Evolutionary conservation across 2,888 invertebrate genomes (phyloP).

Genomic region (Kuschelorhynchus macadamiae): DNA sequence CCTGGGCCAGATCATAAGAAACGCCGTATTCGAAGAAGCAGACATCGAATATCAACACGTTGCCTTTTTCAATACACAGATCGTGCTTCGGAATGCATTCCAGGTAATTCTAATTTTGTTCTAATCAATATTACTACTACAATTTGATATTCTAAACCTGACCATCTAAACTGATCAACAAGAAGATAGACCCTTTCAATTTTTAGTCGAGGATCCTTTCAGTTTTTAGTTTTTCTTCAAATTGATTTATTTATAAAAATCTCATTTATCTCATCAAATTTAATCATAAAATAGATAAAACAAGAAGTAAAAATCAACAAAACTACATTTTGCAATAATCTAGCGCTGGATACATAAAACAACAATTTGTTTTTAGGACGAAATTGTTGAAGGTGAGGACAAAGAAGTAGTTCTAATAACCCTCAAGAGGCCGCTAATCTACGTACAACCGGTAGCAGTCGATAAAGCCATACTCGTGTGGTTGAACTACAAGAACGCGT

Average conservation of each 20-base stretch:
- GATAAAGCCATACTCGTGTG: conserved; percentile 99
- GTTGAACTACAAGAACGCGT: conserved; percentile 99
- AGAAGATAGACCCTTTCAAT: too few species aligned
- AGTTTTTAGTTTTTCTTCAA: too few species aligned
- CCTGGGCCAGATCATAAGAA: conserved; percentile 93
- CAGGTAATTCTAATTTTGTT: conserved; percentile 58
- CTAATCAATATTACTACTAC: too few species aligned
- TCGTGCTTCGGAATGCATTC: conserved; percentile 73
- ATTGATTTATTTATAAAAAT: too few species aligned
- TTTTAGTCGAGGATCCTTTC: too few species aligned
- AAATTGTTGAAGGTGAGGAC: conserved; percentile 85
- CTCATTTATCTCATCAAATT: too few species aligned
- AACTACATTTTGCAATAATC: too few species aligned
- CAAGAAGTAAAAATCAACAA: too few species aligned
- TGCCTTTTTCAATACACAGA: conserved; percentile 97
- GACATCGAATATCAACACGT: conserved; percentile 98
- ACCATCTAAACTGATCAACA: too few species aligned
- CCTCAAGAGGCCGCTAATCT: conserved; percentile 92
- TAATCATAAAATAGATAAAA: too few species aligned
- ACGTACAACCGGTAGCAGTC: conserved; percentile 96
- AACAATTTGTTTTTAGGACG: conserved; percentile 86
- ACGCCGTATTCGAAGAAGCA: conserved; percentile 97
- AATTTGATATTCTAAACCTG: neutral
- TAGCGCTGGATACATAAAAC: too few species aligned
- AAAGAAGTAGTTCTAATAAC: conserved; percentile 92